Conservation (phyloP, 1,140 invertebrate genomes). For the Calephelis nemesis region DNA sequence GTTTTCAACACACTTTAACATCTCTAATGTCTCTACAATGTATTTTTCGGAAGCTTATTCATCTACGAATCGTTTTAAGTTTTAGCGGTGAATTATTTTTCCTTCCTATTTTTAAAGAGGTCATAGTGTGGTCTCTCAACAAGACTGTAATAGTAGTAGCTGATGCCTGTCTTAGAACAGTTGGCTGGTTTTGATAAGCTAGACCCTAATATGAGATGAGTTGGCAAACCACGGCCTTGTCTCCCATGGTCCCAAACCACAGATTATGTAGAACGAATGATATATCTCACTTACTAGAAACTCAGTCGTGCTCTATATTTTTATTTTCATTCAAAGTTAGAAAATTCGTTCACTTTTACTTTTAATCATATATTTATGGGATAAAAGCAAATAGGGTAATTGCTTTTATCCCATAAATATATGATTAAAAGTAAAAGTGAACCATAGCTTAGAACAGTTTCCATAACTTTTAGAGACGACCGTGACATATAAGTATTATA, state of each 20-base stretch:
- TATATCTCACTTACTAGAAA: conserved; percentile 21
- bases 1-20: no score
- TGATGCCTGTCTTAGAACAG: conserved; percentile 41
- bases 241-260: conserved; percentile 42
- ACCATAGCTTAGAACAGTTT: no score
- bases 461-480: no score
- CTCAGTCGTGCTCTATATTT: background rate
- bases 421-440: no score
- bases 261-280: conserved; percentile 42
- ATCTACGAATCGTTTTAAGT: background rate
- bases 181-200: conserved; percentile 45
- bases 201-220: conserved; percentile 56
- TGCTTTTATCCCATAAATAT: no score
- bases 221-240: conserved; percentile 56
- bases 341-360: no score
- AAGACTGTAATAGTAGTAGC: conserved; percentile 52
- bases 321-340: no score
- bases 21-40: no score
- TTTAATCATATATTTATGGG: no score
- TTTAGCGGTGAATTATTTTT: background rate
- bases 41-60: no score
- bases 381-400: no score
- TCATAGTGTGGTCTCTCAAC: conserved; percentile 27
- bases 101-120: conserved; percentile 14
- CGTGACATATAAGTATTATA: no score